phyloP scores from a whole-genome alignment of 2,888 invertebrate species.

The Seira sanloemensis region DNA sequence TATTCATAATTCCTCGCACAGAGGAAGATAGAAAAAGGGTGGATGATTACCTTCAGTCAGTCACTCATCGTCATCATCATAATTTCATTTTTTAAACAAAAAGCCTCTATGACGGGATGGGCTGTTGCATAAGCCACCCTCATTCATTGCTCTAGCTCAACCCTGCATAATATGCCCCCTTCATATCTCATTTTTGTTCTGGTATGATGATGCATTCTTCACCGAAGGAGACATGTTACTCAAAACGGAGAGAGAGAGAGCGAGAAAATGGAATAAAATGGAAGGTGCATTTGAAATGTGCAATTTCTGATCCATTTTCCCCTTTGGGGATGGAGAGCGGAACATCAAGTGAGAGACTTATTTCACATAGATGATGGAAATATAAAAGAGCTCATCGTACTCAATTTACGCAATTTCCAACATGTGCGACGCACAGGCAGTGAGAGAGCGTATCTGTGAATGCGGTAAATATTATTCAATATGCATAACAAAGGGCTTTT shows the following conservation, averaged over 20 bases:
- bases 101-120: slow-evolving; percentile 28
- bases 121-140: slow-evolving; percentile 36
- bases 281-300: slow-evolving; percentile 34
- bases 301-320: slow-evolving; percentile 51
- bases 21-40: slow-evolving; percentile 47
- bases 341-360: slow-evolving; percentile 34
- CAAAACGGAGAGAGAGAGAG: not conserved
- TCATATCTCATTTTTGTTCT: not conserved
- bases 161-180: slow-evolving; percentile 38
- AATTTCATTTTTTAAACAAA: slow-evolving; percentile 48
- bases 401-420: not conserved
- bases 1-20: slow-evolving; percentile 26
- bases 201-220: not conserved
- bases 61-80: slow-evolving; percentile 39
- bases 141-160: slow-evolving; percentile 14
- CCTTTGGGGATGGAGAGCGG: slow-evolving; percentile 26
- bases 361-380: slow-evolving; percentile 17
- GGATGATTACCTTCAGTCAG: slow-evolving; percentile 55
- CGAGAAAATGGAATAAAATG: slow-evolving; percentile 23
- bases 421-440: not conserved
- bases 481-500: slow-evolving; percentile 27
- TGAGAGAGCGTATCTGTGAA: too few relatives aligned
- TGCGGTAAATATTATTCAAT: slow-evolving; percentile 19
- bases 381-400: not conserved
- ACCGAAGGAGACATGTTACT: slow-evolving; percentile 3